phyloP scores from a whole-genome alignment of 2,888 invertebrate species.

The Endotricha flammealis region DNA sequence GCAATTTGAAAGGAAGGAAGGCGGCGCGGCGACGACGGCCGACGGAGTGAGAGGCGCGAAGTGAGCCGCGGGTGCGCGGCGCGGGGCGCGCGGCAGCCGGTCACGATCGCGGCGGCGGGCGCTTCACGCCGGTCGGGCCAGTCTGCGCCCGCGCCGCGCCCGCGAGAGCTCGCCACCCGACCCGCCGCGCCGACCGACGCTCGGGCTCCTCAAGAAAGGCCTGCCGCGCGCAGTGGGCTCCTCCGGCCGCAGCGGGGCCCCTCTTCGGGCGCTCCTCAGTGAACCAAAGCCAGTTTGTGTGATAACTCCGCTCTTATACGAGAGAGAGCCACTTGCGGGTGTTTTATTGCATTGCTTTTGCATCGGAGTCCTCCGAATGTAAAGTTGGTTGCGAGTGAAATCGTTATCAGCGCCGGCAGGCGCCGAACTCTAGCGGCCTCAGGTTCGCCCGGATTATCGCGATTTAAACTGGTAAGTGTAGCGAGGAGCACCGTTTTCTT shows the following conservation, averaged over 20 bases:
- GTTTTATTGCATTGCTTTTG: slow-evolving; percentile 42
- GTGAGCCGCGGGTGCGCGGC: slow-evolving; percentile 20
- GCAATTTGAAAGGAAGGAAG: neutral
- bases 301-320: slow-evolving; percentile 5
- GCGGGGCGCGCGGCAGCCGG: slow-evolving; percentile 32
- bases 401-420: slow-evolving; percentile 43
- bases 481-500: slow-evolving; percentile 34
- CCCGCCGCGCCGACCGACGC: slow-evolving; percentile 38
- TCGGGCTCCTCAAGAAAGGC: slow-evolving; percentile 40
- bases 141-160: slow-evolving; percentile 56
- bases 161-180: slow-evolving; percentile 19
- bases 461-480: slow-evolving; percentile 60
- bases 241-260: neutral
- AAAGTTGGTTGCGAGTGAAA: slow-evolving; percentile 45
- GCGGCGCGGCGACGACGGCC: slow-evolving; percentile 1
- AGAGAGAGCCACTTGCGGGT: neutral
- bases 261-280: neutral
- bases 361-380: slow-evolving; percentile 36
- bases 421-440: slow-evolving; percentile 49
- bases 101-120: slow-evolving; percentile 38
- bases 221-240: slow-evolving; percentile 13
- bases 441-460: slow-evolving; percentile 62
- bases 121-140: slow-evolving; percentile 71
- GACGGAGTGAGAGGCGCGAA: slow-evolving; percentile 21
- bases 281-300: slow-evolving; percentile 9